Evolutionary conservation across 2,797 vertebrate species (phyloP).

Genomic region (Moxostoma hubbsi): DNA sequence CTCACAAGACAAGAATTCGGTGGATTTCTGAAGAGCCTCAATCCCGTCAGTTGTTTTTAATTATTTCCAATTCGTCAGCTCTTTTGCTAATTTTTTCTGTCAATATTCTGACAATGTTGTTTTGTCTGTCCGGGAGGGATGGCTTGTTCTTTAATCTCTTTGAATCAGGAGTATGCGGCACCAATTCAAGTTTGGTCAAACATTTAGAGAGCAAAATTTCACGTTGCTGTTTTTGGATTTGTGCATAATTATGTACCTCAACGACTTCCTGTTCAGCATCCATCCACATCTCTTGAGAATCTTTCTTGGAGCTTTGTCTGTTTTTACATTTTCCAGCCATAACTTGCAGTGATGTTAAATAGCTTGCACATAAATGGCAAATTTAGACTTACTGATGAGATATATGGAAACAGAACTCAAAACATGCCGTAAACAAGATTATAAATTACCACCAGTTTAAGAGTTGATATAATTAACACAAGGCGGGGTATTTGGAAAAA

Average conservation of each 20-base stretch:
- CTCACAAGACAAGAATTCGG: not conserved
- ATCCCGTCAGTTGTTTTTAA: not conserved
- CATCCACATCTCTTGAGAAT: not conserved
- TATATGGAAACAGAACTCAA: no score
- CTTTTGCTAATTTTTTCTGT: not conserved
- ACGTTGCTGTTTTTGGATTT: not conserved
- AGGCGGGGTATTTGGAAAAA: no score
- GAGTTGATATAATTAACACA: no score
- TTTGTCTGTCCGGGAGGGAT: not conserved
- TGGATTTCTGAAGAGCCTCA: not conserved
- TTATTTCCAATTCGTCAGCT: not conserved
- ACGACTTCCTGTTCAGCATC: not conserved
- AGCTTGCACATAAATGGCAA: not conserved
- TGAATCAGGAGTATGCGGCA: no score
- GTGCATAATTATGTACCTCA: not conserved
- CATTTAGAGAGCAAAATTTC: not conserved
- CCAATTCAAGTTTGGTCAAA: not conserved
- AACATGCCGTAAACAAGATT: no score
- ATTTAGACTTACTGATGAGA: not conserved
- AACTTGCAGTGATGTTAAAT: not conserved
- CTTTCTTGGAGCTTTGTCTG: not conserved
- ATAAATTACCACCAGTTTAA: no score
- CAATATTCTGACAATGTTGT: not conserved
- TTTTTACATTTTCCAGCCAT: not conserved
- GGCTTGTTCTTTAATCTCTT: not conserved